Percentiles rank a stretch among this genome's conserved stretches.
Conservation (phyloP, 2,113 vertebrate species). For the Zapornia atra region DNA sequence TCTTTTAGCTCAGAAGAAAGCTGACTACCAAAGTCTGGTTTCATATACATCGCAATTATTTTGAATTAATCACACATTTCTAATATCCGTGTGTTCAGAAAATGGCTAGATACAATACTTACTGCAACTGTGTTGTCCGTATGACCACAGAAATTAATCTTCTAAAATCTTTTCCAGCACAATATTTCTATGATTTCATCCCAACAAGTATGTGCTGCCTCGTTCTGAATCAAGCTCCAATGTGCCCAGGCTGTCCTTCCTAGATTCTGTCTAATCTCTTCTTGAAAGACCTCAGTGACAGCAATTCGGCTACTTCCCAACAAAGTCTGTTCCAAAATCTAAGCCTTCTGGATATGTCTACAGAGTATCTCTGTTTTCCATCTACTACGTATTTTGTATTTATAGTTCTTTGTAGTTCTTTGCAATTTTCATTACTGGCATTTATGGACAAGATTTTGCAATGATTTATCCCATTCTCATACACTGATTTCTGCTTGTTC, state of each 20-base stretch:
- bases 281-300: slow-evolving; percentile 3
- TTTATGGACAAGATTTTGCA: not conserved
- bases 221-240: not conserved
- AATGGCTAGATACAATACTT: not conserved
- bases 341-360: not conserved
- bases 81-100: not conserved
- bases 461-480: not conserved
- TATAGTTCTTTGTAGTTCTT: not conserved
- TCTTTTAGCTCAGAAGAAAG: not conserved
- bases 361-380: not conserved
- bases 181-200: not conserved
- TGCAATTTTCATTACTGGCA: not conserved
- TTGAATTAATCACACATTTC: not conserved
- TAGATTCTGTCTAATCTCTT: slow-evolving; percentile 24
- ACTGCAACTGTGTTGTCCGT: not conserved
- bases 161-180: not conserved
- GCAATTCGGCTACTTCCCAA: not conserved
- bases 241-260: not conserved
- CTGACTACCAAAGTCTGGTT: not conserved
- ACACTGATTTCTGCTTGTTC: not conserved
- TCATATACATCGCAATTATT: not conserved
- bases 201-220: not conserved
- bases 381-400: not conserved
- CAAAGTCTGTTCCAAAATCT: not conserved
- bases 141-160: not conserved